Percentiles rank a stretch among this genome's conserved stretches.
Conservation (phyloP, 2,113 vertebrate genomes). For the Psophia crepitans region DNA sequence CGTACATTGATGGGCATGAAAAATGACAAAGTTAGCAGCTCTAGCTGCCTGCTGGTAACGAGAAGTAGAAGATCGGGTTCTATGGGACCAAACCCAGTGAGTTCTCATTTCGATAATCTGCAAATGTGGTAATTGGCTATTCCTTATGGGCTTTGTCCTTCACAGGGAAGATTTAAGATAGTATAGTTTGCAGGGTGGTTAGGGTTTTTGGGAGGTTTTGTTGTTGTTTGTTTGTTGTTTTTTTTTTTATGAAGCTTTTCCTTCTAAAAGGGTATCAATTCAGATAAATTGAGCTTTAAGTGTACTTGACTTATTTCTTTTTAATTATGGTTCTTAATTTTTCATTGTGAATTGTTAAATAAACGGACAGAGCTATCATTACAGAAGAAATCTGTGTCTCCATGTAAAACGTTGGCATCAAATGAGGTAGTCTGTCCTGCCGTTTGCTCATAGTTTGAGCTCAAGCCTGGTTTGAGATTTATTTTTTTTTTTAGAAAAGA, state of each 20-base stretch:
- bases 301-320: background rate
- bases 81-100: background rate
- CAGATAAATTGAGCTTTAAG: background rate
- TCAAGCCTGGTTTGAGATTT: background rate
- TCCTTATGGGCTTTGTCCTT: background rate
- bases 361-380: background rate
- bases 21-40: background rate
- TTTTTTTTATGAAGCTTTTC: background rate
- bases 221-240: no score
- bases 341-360: background rate
- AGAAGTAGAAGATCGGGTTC: background rate
- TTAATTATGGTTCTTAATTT: background rate
- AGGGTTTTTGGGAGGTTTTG: no score
- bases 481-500: background rate
- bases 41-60: background rate
- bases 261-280: background rate
- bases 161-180: background rate
- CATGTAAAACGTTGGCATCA: background rate
- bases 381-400: background rate
- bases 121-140: background rate
- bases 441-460: background rate
- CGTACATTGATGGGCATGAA: background rate
- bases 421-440: background rate
- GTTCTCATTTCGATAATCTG: background rate
- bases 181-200: background rate